These are phyloP conservation scores for Hydraecia micacea DNA, from an alignment of 2,888 invertebrate genomes.

Conservation along the genomic window DNA sequence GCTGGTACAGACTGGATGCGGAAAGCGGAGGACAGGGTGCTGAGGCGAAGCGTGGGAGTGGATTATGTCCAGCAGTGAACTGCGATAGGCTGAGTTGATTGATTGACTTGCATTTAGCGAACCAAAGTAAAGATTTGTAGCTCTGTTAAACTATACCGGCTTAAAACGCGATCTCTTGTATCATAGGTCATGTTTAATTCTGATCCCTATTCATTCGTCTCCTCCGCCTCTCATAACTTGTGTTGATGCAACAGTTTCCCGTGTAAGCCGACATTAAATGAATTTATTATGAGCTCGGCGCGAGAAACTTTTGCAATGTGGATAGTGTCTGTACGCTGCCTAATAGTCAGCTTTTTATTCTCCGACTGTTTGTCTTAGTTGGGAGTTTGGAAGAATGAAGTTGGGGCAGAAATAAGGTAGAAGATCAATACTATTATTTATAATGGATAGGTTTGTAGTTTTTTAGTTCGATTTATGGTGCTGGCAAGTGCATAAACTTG, in stretches of 20 bases:
- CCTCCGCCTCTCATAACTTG: constrained; percentile 58
- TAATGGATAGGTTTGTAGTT: neutral
- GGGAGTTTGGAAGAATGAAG: constrained; percentile 1
- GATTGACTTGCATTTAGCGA: neutral
- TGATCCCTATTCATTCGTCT: constrained; percentile 15
- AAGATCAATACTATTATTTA: constrained; percentile 4
- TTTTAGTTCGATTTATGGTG: neutral
- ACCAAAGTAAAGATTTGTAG: neutral
- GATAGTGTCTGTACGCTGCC: constrained; percentile 61
- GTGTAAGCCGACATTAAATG: constrained; percentile 75
- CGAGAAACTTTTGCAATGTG: constrained; percentile 79
- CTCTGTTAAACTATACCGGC: too few relatives aligned
- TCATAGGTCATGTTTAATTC: neutral
- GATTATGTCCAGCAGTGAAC: neutral
- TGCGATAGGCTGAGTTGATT: neutral
- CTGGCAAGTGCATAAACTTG: neutral
- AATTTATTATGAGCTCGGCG: constrained; percentile 80
- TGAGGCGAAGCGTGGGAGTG: neutral
- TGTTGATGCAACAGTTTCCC: constrained; percentile 50
- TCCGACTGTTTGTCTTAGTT: constrained; percentile 42
- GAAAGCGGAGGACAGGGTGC: neutral
- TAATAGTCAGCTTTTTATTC: constrained; percentile 54
- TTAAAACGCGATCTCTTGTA: constrained; percentile 11
- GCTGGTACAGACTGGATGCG: neutral
- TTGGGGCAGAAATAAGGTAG: constrained; percentile 15